Evolutionary conservation across 2,888 invertebrate genomes (phyloP), one percentile per base, ranked within the genome.

Genomic region (Spisula subtruncata): DNA sequence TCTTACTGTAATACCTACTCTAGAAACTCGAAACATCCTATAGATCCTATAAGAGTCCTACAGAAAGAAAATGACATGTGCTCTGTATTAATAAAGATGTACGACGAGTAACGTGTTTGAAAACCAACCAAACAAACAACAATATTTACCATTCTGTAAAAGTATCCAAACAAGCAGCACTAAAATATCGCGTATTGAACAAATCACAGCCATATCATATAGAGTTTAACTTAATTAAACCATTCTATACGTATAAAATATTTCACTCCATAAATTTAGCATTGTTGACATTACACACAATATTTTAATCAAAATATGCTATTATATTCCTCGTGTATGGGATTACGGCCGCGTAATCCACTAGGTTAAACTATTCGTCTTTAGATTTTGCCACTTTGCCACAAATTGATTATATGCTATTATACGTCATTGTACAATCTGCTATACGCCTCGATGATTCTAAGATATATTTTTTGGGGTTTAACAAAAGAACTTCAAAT

Each of bases 401-500:
- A 66, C n/a, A 25, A 20, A 66, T 66, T 66, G 6, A 56, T 56
- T 18, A n/a, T 18, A n/a, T n/a, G 20, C 1, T 8, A 25, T 25
- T 66, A 25, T 66, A 66, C 10, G 51, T 6, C 25, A 66, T 66
- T 66, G 60, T 66, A 10, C 5, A 66, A 66, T 25, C 14, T 5
- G 29, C 75, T 35, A 16, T 25, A 75, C 35, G 75, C 35, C 25
- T 32, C 14, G 14, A 1, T 75, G 18, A 32, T 35, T 75, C 16
- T 18, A 32, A 32, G 75, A 18, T 75, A 75, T 75, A 32, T 18
- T 75, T 75, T 75, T 75, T 75, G 29, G n/a, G 75, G 16, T 32
- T 75, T 16, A 75, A 32, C 71, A 71, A 75, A 75, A 75, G 35
- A 32, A 5, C 18, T 75, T 32, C 12, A 75, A 75, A 75, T 75